These are phyloP conservation scores for Brachyalestes nurse DNA, from an alignment of 2,797 vertebrate genomes.

Conservation along the genomic window DNA sequence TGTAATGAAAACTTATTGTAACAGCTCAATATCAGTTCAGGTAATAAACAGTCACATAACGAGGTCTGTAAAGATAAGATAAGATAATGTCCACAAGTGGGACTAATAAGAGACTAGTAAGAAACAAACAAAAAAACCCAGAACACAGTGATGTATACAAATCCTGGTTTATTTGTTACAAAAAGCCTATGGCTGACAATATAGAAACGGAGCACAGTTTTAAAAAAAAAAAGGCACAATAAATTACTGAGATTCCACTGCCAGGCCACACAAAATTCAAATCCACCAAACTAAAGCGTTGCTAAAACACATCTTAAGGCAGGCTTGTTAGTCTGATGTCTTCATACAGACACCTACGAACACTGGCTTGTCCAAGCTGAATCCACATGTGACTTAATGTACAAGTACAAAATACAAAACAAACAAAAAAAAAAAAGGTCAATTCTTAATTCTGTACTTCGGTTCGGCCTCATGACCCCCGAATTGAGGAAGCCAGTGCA, in stretches of 20 bases:
- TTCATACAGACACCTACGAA: constrained; percentile 29
- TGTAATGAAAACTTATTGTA: too few relatives aligned
- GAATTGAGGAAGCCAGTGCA: constrained; percentile 28
- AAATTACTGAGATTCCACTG: constrained; percentile 76
- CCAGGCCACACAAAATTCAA: constrained; percentile 77
- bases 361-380: constrained; percentile 21
- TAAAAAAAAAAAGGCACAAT: constrained; percentile 80
- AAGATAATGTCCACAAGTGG: too few relatives aligned
- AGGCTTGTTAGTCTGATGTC: constrained; percentile 30
- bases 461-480: constrained; percentile 30
- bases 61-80: too few relatives aligned
- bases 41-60: too few relatives aligned
- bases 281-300: constrained; percentile 64
- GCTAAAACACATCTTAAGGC: constrained; percentile 47
- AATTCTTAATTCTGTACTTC: background rate
- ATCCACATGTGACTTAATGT: constrained; percentile 10
- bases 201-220: constrained; percentile 60
- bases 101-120: too few relatives aligned
- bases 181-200: constrained; percentile 43
- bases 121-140: too few relatives aligned
- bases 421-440: background rate
- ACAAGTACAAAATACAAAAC: background rate
- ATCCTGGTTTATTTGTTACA: constrained; percentile 55
- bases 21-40: too few relatives aligned
- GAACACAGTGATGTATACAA: constrained; percentile 16